Evolutionary conservation across 2,797 vertebrate genomes (phyloP), one percentile per base, ranked within the genome.

Genomic region (Tangara arthus): DNA sequence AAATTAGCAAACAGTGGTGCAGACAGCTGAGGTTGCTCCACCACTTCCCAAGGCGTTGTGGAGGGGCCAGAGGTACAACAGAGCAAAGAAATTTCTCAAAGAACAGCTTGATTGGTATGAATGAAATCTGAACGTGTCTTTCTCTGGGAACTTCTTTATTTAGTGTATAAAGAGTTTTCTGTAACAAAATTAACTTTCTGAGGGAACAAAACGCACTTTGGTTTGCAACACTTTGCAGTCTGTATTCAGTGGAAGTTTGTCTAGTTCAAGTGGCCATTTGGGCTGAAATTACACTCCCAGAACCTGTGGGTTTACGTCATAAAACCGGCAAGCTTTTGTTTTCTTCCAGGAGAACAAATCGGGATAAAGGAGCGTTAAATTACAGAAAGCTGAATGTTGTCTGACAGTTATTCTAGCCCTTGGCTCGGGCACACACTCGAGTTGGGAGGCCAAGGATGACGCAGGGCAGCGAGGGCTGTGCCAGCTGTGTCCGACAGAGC

Each of bases 221-320:
- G 47, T 72, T 76, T 47, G 76, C 53, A 68, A 8, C 19, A 20
- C 50, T 47, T 53, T 28, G 70, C n/a, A 26, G 56, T 91, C 46
- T 79, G 24, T 94, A 30, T 93, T 96, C 91, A 79, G 95, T 95
- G 89, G 82, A 94, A 94, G 70, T 87, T 95, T 84, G 49, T 47
- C 84, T 87, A 71, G 76, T 68, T 41, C 59, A 59, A 35, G 47
- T 20, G 59, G 63, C 82, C 27, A 4, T 66, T 59, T 23, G 65
- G 77, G 80, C 89, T 87, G 82, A 37, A 65, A 77, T 75, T 63
- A 35, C n/a, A 1, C 50, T 75, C 39, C 49, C 55, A 28, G 50
- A n/a, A 87, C 18, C 50, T 10, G 3, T 0, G 2, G 65, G 46
- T 83, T 91, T 35, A n/a, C 2, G 1, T 49, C 52, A 41, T 11